Evolutionary conservation across 2,888 invertebrate genomes (phyloP), one percentile per base, ranked within the genome.

Genomic region (Chirona hameri): DNA sequence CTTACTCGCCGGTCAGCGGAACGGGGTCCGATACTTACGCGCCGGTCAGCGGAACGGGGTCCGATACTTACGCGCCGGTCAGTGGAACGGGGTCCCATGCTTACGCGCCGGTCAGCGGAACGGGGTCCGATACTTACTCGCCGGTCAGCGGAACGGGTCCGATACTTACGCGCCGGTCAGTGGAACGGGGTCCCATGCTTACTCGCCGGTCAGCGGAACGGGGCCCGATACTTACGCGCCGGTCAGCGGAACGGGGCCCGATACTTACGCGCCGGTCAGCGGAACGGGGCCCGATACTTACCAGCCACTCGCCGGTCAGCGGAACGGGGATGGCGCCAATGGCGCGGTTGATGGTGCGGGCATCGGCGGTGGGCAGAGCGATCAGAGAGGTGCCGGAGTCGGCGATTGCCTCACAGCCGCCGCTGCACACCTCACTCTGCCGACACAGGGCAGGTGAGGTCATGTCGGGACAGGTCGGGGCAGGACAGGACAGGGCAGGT

Each of bases 331-430:
- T 27, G 14, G 81, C 90, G 55, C 90, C 90, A 84, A 91, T 89
- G 60, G 86, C 85, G 72, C 87, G 85, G 84, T 91, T 89, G 81
- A 91, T 87, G 69, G 87, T 87, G 55, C 86, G 86, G 79, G 90
- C 86, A 84, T 89, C 89, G 27, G 85, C 86, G 24, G 87, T 85
- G 31, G 91, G 90, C 52, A 90, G 90, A 84, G 90, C 90, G 82
- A 91, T 87, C 24, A 91, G 88, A 3, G 90, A 90, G 82, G 91
- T 91, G 69, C 89, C 89, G 24, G 88, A 88, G 85, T 89, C 88
- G 79, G 88, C 88, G 84, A 89, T 89, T 18, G 90, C 90, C 83
- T 89, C 87, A 86, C 91, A 91, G 29, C 91, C 91, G 87, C 88
- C 88, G 10, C 86, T 83, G 85, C 89, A 89, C 84, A 76, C 10